Conservation (phyloP, 2,797 vertebrate genomes). For the Helicolenus hilgendorfi region DNA sequence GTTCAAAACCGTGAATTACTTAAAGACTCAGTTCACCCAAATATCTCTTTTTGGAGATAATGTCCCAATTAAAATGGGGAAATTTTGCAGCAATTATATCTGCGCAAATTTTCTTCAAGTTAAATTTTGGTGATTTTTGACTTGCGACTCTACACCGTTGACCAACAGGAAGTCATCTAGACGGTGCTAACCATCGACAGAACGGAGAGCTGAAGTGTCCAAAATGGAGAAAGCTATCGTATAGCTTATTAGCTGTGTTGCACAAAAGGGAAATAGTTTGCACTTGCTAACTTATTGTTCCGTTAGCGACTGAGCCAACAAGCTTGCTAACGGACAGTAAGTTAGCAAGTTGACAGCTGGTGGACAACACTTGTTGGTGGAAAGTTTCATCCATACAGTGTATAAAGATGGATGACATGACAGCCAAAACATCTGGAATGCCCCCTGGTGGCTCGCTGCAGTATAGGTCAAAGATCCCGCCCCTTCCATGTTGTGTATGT, state of each 20-base stretch:
- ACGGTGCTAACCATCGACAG: neutral
- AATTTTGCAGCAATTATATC: neutral
- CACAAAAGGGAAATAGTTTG: neutral
- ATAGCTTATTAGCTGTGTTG: neutral
- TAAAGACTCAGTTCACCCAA: neutral
- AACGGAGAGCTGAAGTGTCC: neutral
- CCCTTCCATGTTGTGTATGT: no score
- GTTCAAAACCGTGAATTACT: neutral
- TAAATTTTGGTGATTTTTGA: neutral
- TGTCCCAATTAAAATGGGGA: no score
- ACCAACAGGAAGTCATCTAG: neutral
- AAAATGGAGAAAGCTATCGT: neutral
- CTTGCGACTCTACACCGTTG: neutral
- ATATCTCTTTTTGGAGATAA: accelerated
- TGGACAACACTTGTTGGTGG: neutral
- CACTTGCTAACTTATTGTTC: neutral
- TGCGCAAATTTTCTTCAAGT: neutral
- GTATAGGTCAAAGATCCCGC: no score
- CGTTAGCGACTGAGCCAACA: neutral
- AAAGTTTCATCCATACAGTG: neutral
- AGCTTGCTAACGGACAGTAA: neutral
- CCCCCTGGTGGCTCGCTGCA: no score
- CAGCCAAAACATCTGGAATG: no score
- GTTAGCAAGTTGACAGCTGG: neutral
- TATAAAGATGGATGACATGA: no score